A percentile compares a stretch with the other conserved stretches of the same genome.
phyloP scores from a whole-genome alignment of 2,797 vertebrate genomes.

The Enteromius paludinosus region DNA sequence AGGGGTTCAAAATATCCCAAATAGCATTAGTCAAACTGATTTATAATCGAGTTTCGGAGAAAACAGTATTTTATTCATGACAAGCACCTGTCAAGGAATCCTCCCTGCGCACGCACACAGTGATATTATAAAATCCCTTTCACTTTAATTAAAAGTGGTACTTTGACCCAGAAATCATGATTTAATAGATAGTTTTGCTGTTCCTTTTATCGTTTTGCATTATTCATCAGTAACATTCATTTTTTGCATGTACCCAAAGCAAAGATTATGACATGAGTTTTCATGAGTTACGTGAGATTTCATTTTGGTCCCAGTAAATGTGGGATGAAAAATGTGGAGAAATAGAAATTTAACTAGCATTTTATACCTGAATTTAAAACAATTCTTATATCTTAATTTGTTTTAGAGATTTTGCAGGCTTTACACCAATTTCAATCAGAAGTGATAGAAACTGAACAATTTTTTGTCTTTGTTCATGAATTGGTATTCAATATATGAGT shows the following conservation, averaged over 20 bases:
- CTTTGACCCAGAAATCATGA: conserved; percentile 47
- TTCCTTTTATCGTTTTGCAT: conserved; percentile 18
- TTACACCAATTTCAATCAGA: neutral
- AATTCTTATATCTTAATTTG: neutral
- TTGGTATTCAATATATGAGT: neutral
- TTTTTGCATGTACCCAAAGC: conserved; percentile 18
- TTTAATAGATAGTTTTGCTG: conserved; percentile 11
- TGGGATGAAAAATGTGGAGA: conserved; percentile 25
- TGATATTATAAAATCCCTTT: neutral
- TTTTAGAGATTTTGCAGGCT: neutral
- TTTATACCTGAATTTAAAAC: neutral
- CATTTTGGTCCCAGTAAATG: neutral
- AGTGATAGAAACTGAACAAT: too few relatives aligned
- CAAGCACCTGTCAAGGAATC: neutral
- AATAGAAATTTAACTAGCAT: conserved; percentile 5
- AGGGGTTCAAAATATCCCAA: conserved; percentile 25
- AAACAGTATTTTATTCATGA: conserved; percentile 3
- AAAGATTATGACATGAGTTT: conserved; percentile 19
- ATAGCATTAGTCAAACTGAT: conserved; percentile 10
- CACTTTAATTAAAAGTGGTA: neutral
- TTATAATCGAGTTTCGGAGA: conserved; percentile 1
- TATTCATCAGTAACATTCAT: neutral
- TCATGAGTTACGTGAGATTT: conserved; percentile 6
- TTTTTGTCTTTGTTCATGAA: neutral
- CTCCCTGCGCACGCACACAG: neutral